Evolutionary conservation across 2,888 invertebrate genomes (phyloP).

Genomic region (Kryphioiulus occultus): DNA sequence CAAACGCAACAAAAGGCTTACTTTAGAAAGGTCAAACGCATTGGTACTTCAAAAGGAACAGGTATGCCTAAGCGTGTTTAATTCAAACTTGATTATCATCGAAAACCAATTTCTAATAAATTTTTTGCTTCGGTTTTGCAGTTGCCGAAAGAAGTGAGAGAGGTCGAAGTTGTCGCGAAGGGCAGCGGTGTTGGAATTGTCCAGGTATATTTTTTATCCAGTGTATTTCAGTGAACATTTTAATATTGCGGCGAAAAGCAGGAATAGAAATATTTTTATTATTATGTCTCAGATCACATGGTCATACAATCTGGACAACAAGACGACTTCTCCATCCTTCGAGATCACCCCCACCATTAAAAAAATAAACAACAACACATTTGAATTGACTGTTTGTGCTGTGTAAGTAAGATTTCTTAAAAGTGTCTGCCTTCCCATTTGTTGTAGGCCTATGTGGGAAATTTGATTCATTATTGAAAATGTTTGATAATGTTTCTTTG

Average conservation of each 20-base stretch:
- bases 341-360: conserved; percentile 53
- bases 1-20: conserved; percentile 52
- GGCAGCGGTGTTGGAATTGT: conserved; percentile 56
- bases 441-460: too few relatives aligned
- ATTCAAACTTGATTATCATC: conserved; percentile 20
- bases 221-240: too few relatives aligned
- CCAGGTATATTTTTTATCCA: conserved; percentile 53
- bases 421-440: too few relatives aligned
- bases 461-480: too few relatives aligned
- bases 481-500: too few relatives aligned
- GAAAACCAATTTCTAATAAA: conserved; percentile 35
- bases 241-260: too few relatives aligned
- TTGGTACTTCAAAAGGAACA: conserved; percentile 60
- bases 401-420: conserved; percentile 50
- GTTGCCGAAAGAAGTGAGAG: conserved; percentile 54
- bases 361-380: conserved; percentile 54
- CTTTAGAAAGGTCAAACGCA: conserved; percentile 59
- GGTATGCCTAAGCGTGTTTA: conserved; percentile 57
- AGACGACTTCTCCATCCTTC: conserved; percentile 54
- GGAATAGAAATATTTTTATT: too few relatives aligned
- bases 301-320: conserved; percentile 55
- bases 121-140: conserved; percentile 46
- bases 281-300: conserved; percentile 54
- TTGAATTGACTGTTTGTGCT: conserved; percentile 56
- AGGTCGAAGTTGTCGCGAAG: conserved; percentile 54